phyloP scores from a whole-genome alignment of 2,888 invertebrate genomes.

The Amiota communis region DNA sequence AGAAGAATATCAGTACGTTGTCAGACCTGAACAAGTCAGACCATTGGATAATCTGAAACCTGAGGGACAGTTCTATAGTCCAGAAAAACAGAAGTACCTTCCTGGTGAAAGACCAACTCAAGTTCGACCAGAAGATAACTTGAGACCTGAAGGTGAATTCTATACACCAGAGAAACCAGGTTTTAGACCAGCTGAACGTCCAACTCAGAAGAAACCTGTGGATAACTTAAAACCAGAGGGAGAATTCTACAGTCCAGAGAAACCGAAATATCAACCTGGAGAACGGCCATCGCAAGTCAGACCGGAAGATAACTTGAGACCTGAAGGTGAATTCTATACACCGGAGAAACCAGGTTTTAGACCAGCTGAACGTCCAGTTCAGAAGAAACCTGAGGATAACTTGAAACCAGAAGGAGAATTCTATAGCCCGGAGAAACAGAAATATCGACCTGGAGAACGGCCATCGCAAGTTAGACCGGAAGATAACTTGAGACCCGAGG shows the following conservation, averaged over 20 bases:
- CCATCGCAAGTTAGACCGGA: slow-evolving; percentile 74
- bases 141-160: slow-evolving; percentile 77
- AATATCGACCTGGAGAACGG: slow-evolving; percentile 73
- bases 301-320: slow-evolving; percentile 75
- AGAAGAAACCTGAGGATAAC: slow-evolving; percentile 76
- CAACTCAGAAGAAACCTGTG: slow-evolving; percentile 69
- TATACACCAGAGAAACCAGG: slow-evolving; percentile 73
- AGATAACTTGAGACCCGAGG: slow-evolving; percentile 75
- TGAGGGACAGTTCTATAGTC: slow-evolving; percentile 75
- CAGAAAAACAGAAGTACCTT: slow-evolving; percentile 69
- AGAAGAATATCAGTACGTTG: slow-evolving; percentile 71
- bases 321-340: slow-evolving; percentile 76
- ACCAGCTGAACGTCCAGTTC: slow-evolving; percentile 74
- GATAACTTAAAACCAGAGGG: slow-evolving; percentile 71
- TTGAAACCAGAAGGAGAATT: slow-evolving; percentile 76
- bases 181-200: slow-evolving; percentile 75
- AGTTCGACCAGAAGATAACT: slow-evolving; percentile 74
- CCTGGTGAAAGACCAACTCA: slow-evolving; percentile 74
- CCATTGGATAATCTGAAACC: slow-evolving; percentile 76
- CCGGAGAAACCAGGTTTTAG: slow-evolving; percentile 72
- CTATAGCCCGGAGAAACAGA: slow-evolving; percentile 67
- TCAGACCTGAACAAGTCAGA: slow-evolving; percentile 73
- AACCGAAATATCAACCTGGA: slow-evolving; percentile 73
- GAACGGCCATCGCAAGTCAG: slow-evolving; percentile 73
- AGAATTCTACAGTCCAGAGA: slow-evolving; percentile 74